phyloP scores from a whole-genome alignment of 2,888 invertebrate species.

The Yponomeuta evonymella region DNA sequence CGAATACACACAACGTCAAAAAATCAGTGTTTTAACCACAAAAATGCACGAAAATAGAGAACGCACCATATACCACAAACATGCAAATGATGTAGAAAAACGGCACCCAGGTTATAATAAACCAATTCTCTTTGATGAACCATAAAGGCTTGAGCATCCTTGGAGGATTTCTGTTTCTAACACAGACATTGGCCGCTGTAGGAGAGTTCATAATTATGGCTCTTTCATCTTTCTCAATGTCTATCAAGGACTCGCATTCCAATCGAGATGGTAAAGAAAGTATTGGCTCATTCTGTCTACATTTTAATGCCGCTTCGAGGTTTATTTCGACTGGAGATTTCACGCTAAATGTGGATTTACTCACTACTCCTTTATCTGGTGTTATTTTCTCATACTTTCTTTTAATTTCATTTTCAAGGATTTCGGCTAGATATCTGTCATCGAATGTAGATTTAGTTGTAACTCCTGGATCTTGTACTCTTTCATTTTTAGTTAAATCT shows the following conservation, averaged over 20 bases:
- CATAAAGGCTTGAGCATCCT: not conserved
- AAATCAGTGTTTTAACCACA: not conserved
- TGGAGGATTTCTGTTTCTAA: not conserved
- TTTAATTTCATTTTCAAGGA: too few relatives aligned
- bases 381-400: not conserved
- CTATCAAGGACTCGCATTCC: not conserved
- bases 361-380: not conserved
- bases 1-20: too few relatives aligned
- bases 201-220: not conserved
- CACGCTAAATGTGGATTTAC: not conserved
- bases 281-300: not conserved
- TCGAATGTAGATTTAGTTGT: not conserved
- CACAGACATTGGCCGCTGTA: not conserved
- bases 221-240: not conserved
- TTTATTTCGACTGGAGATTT: not conserved
- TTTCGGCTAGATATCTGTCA: not conserved
- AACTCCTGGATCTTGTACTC: not conserved
- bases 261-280: not conserved
- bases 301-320: not conserved
- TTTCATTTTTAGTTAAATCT: not conserved
- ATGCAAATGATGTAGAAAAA: conserved; percentile 1
- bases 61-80: not conserved
- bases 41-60: not conserved
- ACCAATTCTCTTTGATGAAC: not conserved
- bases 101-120: not conserved